Evolutionary conservation across 2,888 invertebrate species (phyloP).

Genomic region (Allolobophora icterica): DNA sequence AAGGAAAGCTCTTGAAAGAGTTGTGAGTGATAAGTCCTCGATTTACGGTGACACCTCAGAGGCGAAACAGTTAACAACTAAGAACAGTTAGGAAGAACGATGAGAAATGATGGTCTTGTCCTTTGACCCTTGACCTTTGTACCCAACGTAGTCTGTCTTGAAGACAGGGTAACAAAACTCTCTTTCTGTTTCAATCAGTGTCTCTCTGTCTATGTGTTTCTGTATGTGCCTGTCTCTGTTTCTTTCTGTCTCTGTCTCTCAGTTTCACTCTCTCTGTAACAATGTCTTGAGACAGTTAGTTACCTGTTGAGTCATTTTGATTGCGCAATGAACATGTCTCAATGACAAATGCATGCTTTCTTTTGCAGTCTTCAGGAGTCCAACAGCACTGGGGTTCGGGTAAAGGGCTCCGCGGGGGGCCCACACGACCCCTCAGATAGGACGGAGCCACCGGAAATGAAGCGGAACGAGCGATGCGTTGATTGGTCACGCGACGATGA

Average conservation of each 20-base stretch:
- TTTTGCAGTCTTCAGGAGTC: not conserved
- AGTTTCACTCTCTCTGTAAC: not conserved
- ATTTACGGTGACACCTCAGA: not conserved
- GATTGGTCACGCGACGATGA: slow-evolving; percentile 19
- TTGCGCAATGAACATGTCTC: not conserved
- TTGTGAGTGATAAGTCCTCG: not conserved
- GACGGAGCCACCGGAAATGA: not conserved
- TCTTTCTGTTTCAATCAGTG: too few species aligned
- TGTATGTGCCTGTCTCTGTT: too few species aligned
- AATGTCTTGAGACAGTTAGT: too few species aligned
- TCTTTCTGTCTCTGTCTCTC: too few species aligned
- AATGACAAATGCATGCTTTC: not conserved
- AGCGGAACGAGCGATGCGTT: not conserved
- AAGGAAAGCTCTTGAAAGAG: not conserved
- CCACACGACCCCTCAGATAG: not conserved
- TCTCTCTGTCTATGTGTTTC: too few species aligned
- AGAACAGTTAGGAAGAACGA: not conserved
- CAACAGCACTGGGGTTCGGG: not conserved
- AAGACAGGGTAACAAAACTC: not conserved
- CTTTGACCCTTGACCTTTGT: not conserved
- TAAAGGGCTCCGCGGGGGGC: not conserved
- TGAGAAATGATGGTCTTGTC: not conserved
- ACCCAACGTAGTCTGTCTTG: not conserved
- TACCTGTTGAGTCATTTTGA: not conserved
- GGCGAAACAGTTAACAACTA: not conserved